phyloP scores from a whole-genome alignment of 2,797 vertebrate species.

The Enteromius afrohamiltoni region DNA sequence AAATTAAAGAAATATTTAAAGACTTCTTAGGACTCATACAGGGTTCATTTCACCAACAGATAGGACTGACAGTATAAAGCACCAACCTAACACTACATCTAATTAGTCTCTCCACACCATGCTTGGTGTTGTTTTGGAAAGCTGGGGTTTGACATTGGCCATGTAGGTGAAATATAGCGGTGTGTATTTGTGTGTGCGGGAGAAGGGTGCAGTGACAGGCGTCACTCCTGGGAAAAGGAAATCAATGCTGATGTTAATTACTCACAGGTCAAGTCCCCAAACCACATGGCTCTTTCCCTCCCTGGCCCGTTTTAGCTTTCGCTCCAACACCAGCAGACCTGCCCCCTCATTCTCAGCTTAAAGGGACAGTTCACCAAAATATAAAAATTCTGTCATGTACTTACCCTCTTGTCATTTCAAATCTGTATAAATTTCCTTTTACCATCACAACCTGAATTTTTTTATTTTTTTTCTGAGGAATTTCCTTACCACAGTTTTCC shows the following conservation, averaged over 20 bases:
- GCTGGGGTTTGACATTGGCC: conserved; percentile 60
- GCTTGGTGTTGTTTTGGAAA: conserved; percentile 62
- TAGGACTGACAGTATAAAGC: conserved; percentile 46
- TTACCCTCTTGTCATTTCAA: not conserved
- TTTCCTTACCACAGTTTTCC: not conserved
- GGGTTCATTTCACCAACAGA: conserved; percentile 38
- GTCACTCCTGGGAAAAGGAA: conserved; percentile 81
- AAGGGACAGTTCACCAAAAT: conserved; percentile 21
- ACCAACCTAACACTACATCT: conserved; percentile 49
- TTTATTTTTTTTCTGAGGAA: not conserved
- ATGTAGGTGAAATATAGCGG: conserved; percentile 75
- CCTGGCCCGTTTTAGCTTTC: conserved; percentile 54
- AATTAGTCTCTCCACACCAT: conserved; percentile 58
- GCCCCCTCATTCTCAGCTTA: not conserved
- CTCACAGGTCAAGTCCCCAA: conserved; percentile 78
- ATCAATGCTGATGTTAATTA: conserved; percentile 84
- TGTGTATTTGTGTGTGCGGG: conserved; percentile 62
- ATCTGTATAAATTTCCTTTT: not conserved
- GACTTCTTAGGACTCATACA: not conserved
- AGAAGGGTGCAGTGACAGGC: conserved; percentile 79
- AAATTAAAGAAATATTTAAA: not conserved
- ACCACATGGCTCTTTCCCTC: conserved; percentile 60
- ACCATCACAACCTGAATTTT: no score
- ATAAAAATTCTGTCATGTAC: not conserved
- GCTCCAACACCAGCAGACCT: not conserved